Evolutionary conservation across 92 coral and sea anemone species (phyloP), one percentile per base, ranked within the genome.

Genomic region (Epizoanthus scotinus): DNA sequence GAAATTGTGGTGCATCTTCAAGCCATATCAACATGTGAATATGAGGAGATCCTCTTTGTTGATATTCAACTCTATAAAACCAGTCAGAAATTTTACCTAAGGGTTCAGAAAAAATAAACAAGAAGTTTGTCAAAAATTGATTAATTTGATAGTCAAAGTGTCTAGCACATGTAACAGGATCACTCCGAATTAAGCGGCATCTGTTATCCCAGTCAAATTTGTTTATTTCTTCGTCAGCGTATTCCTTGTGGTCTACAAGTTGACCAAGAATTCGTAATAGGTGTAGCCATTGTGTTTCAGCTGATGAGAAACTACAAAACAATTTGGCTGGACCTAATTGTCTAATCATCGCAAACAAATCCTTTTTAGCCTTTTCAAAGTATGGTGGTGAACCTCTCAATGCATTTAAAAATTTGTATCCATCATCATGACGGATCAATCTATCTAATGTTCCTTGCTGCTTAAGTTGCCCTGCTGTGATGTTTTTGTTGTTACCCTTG

Each of bases 11-110:
- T 53, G 72, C 88, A 68, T 63, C 53, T 74, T 87, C 82, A 42
- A 86, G 78, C 83, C 87, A 86, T 63, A 75, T 62, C 22, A 86
- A 47, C 87, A 86, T 73, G 63, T 87, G 91, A 65, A 86, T 86
- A 80, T 77, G 90, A 63, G 90, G 90, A 47, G 90, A 87, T 5
- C 91, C 91, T 42, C 91, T 31, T 63, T 87, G 91, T 55, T 87
- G 91, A 60, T 40, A 87, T 67, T 87, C 90, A 56, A 87, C 90
- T 71, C 87, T 70, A 70, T 83, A 87, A 83, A 87, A 87, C 90
- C 90, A 87, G 84, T 71, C 90, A n/a, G 87, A 63, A 63, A 85
- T 78, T 79, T 85, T 79, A 67, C 90, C 57, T 29, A 78, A 59
- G 2, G 83, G 83, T 36, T 56, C 71, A 86, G 75, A 38, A 62